A percentile compares a stretch with the other conserved stretches of the same genome.
Conservation (phyloP, 2,888 invertebrate genomes). For the Nesidiocoris tenuis region DNA sequence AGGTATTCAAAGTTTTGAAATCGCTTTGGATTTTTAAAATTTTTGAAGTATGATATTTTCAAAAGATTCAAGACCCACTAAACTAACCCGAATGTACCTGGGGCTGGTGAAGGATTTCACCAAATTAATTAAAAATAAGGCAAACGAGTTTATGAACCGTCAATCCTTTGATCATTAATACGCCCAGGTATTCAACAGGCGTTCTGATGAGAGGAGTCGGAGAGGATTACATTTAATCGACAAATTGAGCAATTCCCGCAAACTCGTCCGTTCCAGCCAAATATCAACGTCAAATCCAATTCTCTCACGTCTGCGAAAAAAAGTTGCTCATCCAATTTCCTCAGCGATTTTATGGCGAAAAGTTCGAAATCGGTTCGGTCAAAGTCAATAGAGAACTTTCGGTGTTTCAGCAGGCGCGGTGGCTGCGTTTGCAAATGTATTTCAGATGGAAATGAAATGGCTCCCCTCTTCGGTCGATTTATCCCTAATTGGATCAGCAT, state of each 20-base stretch:
- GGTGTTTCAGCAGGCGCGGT: slow-evolving; percentile 18
- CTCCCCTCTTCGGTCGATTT: slow-evolving; percentile 10
- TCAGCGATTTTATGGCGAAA: background rate
- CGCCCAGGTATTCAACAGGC: too few species aligned
- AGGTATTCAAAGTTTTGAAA: too few species aligned
- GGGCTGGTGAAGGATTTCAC: too few species aligned
- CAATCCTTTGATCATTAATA: too few species aligned
- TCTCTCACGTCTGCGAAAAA: background rate
- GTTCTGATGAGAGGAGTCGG: too few species aligned
- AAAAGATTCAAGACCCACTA: too few species aligned
- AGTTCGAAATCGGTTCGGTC: background rate
- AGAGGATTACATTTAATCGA: background rate
- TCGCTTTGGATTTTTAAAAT: too few species aligned
- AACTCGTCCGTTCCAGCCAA: background rate
- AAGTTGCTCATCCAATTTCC: background rate
- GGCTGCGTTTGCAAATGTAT: slow-evolving; percentile 10
- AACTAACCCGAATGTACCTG: too few species aligned
- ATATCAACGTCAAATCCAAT: background rate
- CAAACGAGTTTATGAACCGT: too few species aligned
- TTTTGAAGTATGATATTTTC: too few species aligned
- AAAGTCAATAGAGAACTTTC: background rate
- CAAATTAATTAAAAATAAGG: too few species aligned
- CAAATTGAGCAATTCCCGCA: background rate
- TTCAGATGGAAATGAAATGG: slow-evolving; percentile 27
- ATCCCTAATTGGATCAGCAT: slow-evolving; percentile 14